Evolutionary conservation across 2,113 vertebrate genomes (phyloP), one percentile per base, ranked within the genome.

Genomic region (Mormyrus lacerda): DNA sequence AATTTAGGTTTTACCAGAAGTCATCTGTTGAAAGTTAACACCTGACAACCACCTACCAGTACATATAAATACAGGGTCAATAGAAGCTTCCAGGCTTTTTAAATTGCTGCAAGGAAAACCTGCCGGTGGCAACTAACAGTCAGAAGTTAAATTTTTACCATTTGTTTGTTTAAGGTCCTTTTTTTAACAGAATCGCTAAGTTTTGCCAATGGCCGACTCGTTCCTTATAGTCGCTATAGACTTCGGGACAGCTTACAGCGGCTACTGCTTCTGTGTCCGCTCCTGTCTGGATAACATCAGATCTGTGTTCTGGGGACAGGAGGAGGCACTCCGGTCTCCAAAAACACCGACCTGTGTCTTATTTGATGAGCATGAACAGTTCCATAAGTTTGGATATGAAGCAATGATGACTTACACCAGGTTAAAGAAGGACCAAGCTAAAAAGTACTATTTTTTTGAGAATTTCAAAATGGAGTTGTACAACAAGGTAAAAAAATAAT

Each of bases 401-500:
- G 92, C 92, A 53, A 61, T 93, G 83, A 91, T 47, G 73, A 53
- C 58, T 7, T 94, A 94, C 83, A 35, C 82, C 10, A 91, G 0
- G 0, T 79, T 91, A 90, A 0, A n/a, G 13, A 35, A 85, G 47
- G 2, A 42, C 0, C 58, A 92, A 69, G 88, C 91, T 89, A 19
- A 1, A 87, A 89, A 7, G 50, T 42, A 42, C 45, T 93, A 91
- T 51, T 93, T 92, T 90, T 94, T 94, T 89, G 65, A 55, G 21
- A 85, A 76, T 87, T 94, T 95, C 87, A 93, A 93, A 90, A 94
- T 93, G 92, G 13, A 90, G 0, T 89, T 95, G 21, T 94, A 93
- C 90, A 55, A 85, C 53, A 91, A 1, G 0, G 92, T 93, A 91
- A 91, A 0, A 19, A 7, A 58, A n/a, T n/a, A n/a, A n/a, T n/a